These are phyloP conservation scores for Apostichopus leukothele DNA, from an alignment of 53 echinoderm and acorn worm species.

Conservation along the genomic window DNA sequence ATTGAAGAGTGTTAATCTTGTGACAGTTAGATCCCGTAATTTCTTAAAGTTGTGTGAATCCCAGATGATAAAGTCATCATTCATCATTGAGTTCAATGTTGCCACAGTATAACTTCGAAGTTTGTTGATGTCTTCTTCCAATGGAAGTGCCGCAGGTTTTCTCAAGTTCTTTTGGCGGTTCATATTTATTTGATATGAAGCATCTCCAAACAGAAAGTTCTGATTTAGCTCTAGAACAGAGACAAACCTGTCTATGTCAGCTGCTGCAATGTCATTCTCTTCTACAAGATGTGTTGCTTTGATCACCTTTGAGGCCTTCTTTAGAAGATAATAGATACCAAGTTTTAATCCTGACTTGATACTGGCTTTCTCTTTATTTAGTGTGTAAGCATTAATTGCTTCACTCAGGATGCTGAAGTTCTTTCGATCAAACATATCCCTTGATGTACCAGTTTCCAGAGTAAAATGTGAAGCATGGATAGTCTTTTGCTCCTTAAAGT, in stretches of 20 bases:
- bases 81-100: not conserved
- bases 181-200: slow-evolving; percentile 53
- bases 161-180: slow-evolving; percentile 54
- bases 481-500: slow-evolving; percentile 51
- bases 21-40: not conserved
- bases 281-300: slow-evolving; percentile 59
- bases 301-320: slow-evolving; percentile 56
- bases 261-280: slow-evolving; percentile 51
- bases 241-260: slow-evolving; percentile 68
- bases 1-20: slow-evolving; percentile 37
- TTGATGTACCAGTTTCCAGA: slow-evolving; percentile 35
- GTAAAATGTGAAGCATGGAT: slow-evolving; percentile 22
- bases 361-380: slow-evolving; percentile 31
- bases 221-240: slow-evolving; percentile 64
- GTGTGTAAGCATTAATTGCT: slow-evolving; percentile 60
- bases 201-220: slow-evolving; percentile 63
- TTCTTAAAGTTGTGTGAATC: not conserved
- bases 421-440: slow-evolving; percentile 65
- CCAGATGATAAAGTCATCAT: not conserved
- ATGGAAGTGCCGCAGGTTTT: slow-evolving; percentile 58
- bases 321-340: slow-evolving; percentile 65
- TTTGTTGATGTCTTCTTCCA: slow-evolving; percentile 63
- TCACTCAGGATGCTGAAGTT: slow-evolving; percentile 56
- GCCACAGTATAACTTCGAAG: slow-evolving; percentile 38
- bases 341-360: slow-evolving; percentile 62